Conservation (phyloP, 92 coral and sea anemone genomes). For the Chrysogorgia sp. region DNA sequence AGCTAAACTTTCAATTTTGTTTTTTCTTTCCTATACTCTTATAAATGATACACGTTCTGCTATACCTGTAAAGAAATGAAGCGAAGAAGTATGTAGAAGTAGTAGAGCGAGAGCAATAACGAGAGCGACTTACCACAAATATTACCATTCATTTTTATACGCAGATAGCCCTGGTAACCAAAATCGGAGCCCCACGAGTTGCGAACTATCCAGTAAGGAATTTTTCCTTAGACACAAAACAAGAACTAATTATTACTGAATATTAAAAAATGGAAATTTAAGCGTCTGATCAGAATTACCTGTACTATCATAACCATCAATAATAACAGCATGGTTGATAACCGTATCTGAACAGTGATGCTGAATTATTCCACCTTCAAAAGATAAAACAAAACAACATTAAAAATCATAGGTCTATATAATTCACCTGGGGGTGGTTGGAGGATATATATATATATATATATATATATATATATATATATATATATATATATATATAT, state of each 20-base stretch:
- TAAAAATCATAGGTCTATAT: not conserved
- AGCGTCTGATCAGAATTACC: slow-evolving; percentile 41
- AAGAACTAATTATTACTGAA: not conserved
- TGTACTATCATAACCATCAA: slow-evolving; percentile 80
- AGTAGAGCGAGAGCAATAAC: not conserved
- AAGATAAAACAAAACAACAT: not conserved
- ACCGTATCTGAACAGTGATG: slow-evolving; percentile 83
- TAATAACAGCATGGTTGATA: slow-evolving; percentile 88
- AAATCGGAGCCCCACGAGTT: slow-evolving; percentile 92
- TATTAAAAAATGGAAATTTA: not conserved
- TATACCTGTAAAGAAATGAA: not conserved
- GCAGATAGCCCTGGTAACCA: slow-evolving; percentile 82
- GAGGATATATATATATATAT: no score
- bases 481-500: no score
- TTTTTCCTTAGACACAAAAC: slow-evolving; percentile 51
- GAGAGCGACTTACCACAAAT: slow-evolving; percentile 79
- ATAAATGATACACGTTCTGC: not conserved
- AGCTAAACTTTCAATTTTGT: not conserved
- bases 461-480: no score
- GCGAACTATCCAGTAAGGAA: slow-evolving; percentile 92
- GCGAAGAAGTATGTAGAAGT: not conserved
- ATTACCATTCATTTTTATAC: slow-evolving; percentile 75
- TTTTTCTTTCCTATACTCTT: not conserved
- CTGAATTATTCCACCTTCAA: slow-evolving; percentile 92
- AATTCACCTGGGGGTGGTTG: no score